These are phyloP conservation scores for Nasonia oneida DNA, from an alignment of 2,888 invertebrate species.

Conservation along the genomic window DNA sequence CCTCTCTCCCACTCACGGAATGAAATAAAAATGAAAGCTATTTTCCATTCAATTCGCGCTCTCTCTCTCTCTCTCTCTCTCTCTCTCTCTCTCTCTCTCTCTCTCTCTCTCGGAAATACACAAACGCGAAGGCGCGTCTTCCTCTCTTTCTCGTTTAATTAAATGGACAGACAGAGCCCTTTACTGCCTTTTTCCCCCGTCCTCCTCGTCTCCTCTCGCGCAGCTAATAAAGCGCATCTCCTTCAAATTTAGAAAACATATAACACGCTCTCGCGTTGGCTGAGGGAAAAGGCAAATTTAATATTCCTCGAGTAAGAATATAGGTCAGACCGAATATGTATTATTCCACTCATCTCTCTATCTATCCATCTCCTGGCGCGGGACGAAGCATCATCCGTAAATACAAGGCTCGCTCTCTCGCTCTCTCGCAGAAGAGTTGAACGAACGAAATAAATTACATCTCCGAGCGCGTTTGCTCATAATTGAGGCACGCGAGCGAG, in stretches of 20 bases:
- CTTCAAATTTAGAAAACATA: slow-evolving; percentile 38
- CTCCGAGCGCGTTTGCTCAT: neutral
- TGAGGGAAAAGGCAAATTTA: slow-evolving; percentile 14
- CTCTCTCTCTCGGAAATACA: neutral
- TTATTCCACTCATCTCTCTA: slow-evolving; percentile 8
- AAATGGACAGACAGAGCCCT: neutral
- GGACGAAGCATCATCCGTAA: neutral
- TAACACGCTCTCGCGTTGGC: neutral
- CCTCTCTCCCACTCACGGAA: neutral
- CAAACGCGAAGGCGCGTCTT: neutral
- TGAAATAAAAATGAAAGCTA: neutral
- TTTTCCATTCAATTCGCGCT: neutral
- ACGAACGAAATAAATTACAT: slow-evolving; percentile 14
- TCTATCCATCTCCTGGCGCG: neutral
- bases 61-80: no score
- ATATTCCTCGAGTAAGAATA: slow-evolving; percentile 33
- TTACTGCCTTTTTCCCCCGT: neutral
- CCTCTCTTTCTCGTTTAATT: neutral
- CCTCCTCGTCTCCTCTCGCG: neutral
- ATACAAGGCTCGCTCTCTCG: neutral
- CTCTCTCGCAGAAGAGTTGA: neutral
- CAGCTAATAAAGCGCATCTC: slow-evolving; percentile 6
- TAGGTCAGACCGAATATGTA: slow-evolving; percentile 17
- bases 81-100: no score
- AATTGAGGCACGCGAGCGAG: neutral